Percentiles rank a stretch among this genome's conserved stretches.
Evolutionary conservation across 1,140 invertebrate species (phyloP).

Genomic region (Asbolus verrucosus): DNA sequence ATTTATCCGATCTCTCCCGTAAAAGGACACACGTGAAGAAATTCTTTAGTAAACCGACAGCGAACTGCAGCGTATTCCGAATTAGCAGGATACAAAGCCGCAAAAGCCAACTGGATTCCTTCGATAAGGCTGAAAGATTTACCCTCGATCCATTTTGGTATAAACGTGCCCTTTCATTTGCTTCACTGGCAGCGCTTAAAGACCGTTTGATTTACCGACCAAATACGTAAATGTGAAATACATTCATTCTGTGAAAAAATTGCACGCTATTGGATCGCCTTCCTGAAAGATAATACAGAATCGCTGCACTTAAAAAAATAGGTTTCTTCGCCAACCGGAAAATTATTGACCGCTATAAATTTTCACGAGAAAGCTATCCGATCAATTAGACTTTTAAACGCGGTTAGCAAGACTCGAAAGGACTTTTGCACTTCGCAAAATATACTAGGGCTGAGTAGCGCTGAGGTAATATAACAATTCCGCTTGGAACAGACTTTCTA

Average conservation of each 20-base stretch:
- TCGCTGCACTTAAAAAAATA: not conserved
- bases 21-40: conserved; percentile 23
- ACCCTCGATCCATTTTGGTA: conserved; percentile 61
- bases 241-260: conserved; percentile 49
- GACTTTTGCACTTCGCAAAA: no score
- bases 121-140: conserved; percentile 62
- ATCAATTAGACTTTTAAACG: no score
- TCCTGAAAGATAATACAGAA: not conserved
- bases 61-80: conserved; percentile 53
- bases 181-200: conserved; percentile 54
- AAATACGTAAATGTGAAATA: conserved; percentile 61
- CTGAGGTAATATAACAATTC: no score
- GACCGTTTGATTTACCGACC: conserved; percentile 61
- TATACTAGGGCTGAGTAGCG: no score
- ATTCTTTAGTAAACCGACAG: conserved; percentile 48
- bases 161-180: conserved; percentile 62
- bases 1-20: conserved; percentile 1
- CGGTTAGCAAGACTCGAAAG: no score
- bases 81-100: conserved; percentile 62
- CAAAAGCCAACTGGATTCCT: conserved; percentile 59
- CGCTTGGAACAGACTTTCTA: no score
- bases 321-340: not conserved
- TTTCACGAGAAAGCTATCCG: no score
- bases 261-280: conserved; percentile 1
- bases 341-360: no score